Evolutionary conservation across 2,888 invertebrate species (phyloP).

Genomic region (Ormyrus pomaceus): DNA sequence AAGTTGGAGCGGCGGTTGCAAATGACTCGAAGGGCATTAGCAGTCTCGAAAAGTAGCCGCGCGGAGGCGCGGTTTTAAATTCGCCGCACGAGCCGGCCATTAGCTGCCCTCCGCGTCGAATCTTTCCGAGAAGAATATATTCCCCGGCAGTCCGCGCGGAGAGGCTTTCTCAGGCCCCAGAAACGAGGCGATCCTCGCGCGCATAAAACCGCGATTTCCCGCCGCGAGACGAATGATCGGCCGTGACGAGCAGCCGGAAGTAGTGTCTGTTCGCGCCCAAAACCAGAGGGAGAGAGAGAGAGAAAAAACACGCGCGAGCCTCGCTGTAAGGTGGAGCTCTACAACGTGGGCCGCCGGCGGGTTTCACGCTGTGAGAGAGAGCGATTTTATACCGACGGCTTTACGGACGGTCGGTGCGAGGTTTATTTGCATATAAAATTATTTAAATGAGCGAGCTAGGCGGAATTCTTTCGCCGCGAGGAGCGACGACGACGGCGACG

Average conservation of each 20-base stretch:
- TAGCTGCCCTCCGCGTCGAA: constrained; percentile 47
- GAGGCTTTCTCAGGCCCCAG: constrained; percentile 1
- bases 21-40: constrained; percentile 40
- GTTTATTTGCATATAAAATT: constrained; percentile 47
- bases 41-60: constrained; percentile 20
- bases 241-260: constrained; percentile 27
- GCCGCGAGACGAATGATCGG: constrained; percentile 41
- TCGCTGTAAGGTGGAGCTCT: background rate
- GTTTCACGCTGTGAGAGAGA: too few relatives aligned
- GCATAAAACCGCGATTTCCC: constrained; percentile 20
- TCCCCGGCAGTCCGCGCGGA: constrained; percentile 27
- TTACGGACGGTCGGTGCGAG: background rate
- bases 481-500: background rate
- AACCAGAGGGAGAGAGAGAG: background rate
- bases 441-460: constrained; percentile 39
- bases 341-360: too few relatives aligned
- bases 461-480: constrained; percentile 11
- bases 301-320: too few relatives aligned
- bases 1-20: background rate
- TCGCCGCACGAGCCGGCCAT: constrained; percentile 37
- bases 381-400: background rate
- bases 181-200: background rate
- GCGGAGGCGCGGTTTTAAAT: constrained; percentile 17
- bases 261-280: too few relatives aligned
- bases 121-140: constrained; percentile 56